Evolutionary conservation across 2,113 vertebrate genomes (phyloP).

Genomic region (Tenebrosternarchus preto): DNA sequence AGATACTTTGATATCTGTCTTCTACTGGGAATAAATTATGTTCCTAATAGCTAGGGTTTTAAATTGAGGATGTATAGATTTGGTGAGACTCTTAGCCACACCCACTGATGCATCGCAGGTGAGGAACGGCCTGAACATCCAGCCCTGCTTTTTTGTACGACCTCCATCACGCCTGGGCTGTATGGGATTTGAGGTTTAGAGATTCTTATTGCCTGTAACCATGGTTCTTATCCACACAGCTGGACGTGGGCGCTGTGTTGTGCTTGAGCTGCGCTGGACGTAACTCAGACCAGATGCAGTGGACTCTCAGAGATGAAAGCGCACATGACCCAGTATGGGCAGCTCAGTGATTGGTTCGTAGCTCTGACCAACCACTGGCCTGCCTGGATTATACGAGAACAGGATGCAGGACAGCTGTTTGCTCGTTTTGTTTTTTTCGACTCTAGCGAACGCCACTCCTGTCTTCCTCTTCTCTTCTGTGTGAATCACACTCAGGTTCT

Average conservation of each 20-base stretch:
- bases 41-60: background rate
- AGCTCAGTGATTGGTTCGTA: background rate
- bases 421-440: background rate
- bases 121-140: background rate
- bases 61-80: background rate
- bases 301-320: constrained; percentile 4
- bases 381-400: background rate
- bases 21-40: no score
- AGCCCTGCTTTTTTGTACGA: background rate
- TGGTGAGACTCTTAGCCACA: background rate
- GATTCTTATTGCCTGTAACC: constrained; percentile 5
- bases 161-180: background rate
- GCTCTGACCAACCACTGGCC: background rate
- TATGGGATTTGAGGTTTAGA: constrained; percentile 10
- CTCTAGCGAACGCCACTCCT: background rate
- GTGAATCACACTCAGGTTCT: no score
- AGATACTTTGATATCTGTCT: no score
- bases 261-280: constrained; percentile 20
- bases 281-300: constrained; percentile 47
- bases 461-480: background rate
- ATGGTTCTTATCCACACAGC: constrained; percentile 8
- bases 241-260: constrained; percentile 18
- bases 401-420: constrained; percentile 2
- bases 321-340: constrained; percentile 12
- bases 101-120: no score